Percentiles rank a stretch among this genome's conserved stretches.
These are phyloP conservation scores for Clarias platycephalus DNA, from an alignment of 2,797 vertebrate genomes.

Conservation along the genomic window DNA sequence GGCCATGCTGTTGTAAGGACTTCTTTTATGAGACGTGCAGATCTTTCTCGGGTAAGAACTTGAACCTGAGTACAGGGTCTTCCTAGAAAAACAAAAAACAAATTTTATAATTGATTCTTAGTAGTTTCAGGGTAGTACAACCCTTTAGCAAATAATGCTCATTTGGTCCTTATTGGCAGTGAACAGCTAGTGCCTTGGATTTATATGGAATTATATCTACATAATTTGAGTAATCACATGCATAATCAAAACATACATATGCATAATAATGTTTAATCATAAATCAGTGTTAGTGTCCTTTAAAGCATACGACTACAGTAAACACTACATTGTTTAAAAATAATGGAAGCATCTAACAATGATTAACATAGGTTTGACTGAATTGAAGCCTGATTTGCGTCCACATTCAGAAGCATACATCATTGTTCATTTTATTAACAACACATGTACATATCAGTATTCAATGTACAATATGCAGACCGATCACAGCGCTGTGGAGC, in stretches of 20 bases:
- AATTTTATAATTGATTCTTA: neutral
- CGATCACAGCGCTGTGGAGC: too few relatives aligned
- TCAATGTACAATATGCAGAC: neutral
- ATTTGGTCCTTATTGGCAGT: neutral
- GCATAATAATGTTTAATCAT: neutral
- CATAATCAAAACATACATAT: neutral
- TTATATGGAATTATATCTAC: slow-evolving; percentile 1
- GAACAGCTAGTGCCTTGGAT: neutral
- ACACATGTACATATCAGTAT: neutral
- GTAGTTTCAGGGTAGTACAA: slow-evolving; percentile 22
- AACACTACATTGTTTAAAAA: neutral
- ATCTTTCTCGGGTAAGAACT: slow-evolving; percentile 88
- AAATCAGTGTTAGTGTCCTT: neutral
- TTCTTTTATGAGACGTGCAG: slow-evolving; percentile 93
- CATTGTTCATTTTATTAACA: neutral
- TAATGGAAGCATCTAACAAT: slow-evolving; percentile 7
- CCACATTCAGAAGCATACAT: neutral
- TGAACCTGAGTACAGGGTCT: slow-evolving; percentile 95
- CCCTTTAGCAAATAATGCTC: neutral
- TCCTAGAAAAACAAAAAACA: slow-evolving; percentile 74
- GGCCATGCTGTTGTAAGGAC: slow-evolving; percentile 86
- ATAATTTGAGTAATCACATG: slow-evolving; percentile 5
- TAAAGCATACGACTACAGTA: neutral
- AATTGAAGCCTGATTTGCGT: neutral
- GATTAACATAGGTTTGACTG: neutral